These are phyloP conservation scores for Dione juno DNA, from an alignment of 2,888 invertebrate genomes.

Conservation along the genomic window DNA sequence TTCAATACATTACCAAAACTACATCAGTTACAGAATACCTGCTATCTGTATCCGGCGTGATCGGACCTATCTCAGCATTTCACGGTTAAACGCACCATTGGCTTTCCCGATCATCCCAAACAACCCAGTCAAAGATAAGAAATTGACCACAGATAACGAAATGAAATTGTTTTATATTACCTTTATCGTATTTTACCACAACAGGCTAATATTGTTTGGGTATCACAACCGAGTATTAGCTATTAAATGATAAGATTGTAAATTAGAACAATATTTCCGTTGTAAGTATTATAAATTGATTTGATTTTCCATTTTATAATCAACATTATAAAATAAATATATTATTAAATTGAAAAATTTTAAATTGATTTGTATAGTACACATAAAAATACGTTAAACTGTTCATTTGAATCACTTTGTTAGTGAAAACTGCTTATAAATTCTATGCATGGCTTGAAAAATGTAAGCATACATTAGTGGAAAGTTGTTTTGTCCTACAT, in stretches of 20 bases:
- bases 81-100: constrained; percentile 80
- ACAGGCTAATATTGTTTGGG: constrained; percentile 8
- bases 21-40: constrained; percentile 70
- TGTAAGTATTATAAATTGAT: not conserved
- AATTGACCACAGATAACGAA: constrained; percentile 71
- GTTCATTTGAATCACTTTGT: no score
- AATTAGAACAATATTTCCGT: constrained; percentile 18
- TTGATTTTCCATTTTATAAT: not conserved
- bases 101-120: constrained; percentile 67
- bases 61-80: constrained; percentile 76
- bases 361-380: no score
- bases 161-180: constrained; percentile 59
- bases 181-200: constrained; percentile 45
- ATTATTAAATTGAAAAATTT: no score
- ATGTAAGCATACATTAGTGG: no score
- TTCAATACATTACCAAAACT: constrained; percentile 69
- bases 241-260: constrained; percentile 1
- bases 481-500: no score
- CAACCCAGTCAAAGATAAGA: constrained; percentile 73
- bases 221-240: not conserved
- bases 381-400: no score
- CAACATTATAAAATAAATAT: no score
- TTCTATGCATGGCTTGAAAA: no score
- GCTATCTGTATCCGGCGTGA: constrained; percentile 78
- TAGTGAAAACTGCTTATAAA: no score